These are phyloP conservation scores for Patella caerulea DNA, from an alignment of 2,888 invertebrate genomes.

Conservation along the genomic window DNA sequence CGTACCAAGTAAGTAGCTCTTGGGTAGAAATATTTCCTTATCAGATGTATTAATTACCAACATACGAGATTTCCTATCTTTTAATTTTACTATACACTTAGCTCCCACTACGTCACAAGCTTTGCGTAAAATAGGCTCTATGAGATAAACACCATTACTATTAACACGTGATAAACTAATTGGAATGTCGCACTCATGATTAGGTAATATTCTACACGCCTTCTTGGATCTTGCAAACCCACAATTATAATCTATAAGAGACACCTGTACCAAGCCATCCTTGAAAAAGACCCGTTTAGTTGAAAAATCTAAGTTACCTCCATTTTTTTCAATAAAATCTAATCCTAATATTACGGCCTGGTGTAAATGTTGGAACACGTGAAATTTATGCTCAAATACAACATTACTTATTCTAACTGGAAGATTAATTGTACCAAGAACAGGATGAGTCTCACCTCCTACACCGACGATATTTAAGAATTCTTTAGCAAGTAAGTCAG, in stretches of 20 bases:
- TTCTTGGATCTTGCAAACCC: not conserved
- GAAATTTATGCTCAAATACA: constrained; percentile 15
- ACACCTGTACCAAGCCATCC: not conserved
- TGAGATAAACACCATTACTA: not conserved
- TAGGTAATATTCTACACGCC: not conserved
- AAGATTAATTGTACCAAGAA: constrained; percentile 21
- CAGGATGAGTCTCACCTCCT: constrained; percentile 16
- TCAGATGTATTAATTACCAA: constrained; percentile 32
- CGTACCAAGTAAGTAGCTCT: constrained; percentile 28
- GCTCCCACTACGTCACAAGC: not conserved
- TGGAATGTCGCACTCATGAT: not conserved
- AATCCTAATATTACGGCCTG: constrained; percentile 27
- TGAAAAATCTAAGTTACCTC: constrained; percentile 30
- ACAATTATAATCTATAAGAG: not conserved
- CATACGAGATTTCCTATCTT: not conserved
- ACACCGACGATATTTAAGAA: constrained; percentile 8
- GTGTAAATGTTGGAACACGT: constrained; percentile 15
- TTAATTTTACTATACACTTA: not conserved
- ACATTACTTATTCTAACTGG: not conserved
- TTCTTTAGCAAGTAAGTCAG: not conserved
- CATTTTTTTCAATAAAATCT: constrained; percentile 35
- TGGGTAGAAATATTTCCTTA: constrained; percentile 22
- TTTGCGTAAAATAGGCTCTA: not conserved
- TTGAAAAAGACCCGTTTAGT: constrained; percentile 20
- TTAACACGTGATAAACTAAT: not conserved